Conservation (phyloP, 2,888 invertebrate genomes). For the Synanthedon formicaeformis region DNA sequence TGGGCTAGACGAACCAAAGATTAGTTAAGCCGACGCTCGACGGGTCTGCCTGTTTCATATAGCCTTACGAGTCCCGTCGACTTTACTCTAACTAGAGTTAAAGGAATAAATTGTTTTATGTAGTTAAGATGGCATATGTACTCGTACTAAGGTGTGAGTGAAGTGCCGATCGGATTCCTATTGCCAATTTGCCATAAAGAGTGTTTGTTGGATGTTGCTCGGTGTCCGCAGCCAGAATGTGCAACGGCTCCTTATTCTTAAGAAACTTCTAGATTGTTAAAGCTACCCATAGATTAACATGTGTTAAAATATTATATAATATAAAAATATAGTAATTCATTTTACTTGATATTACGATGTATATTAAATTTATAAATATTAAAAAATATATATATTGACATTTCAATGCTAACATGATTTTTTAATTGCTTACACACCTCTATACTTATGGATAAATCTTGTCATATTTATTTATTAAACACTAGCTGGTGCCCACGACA, state of each 20-base stretch:
- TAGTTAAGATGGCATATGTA: constrained; percentile 47
- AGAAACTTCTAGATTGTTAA: constrained; percentile 65
- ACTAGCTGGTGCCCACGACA: no score
- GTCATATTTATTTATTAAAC: no score
- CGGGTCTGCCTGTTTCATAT: constrained; percentile 57
- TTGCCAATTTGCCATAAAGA: constrained; percentile 40
- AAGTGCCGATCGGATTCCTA: constrained; percentile 43
- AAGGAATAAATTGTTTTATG: constrained; percentile 30
- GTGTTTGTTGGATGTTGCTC: constrained; percentile 44
- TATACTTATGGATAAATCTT: no score
- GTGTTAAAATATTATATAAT: constrained; percentile 70
- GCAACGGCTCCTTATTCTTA: constrained; percentile 2
- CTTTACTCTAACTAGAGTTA: constrained; percentile 40
- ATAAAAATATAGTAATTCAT: constrained; percentile 69
- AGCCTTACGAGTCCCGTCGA: constrained; percentile 33
- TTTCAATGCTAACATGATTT: constrained; percentile 5
- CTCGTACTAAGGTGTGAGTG: constrained; percentile 39
- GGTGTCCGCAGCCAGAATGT: not conserved
- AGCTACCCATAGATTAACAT: constrained; percentile 68
- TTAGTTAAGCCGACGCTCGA: constrained; percentile 40
- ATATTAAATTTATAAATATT: constrained; percentile 72
- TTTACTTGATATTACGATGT: constrained; percentile 71
- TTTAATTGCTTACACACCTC: no score
- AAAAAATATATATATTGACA: constrained; percentile 69
- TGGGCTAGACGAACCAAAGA: constrained; percentile 70